Evolutionary conservation across 2,888 invertebrate species (phyloP).

Genomic region (Himalopsyche tibetana): DNA sequence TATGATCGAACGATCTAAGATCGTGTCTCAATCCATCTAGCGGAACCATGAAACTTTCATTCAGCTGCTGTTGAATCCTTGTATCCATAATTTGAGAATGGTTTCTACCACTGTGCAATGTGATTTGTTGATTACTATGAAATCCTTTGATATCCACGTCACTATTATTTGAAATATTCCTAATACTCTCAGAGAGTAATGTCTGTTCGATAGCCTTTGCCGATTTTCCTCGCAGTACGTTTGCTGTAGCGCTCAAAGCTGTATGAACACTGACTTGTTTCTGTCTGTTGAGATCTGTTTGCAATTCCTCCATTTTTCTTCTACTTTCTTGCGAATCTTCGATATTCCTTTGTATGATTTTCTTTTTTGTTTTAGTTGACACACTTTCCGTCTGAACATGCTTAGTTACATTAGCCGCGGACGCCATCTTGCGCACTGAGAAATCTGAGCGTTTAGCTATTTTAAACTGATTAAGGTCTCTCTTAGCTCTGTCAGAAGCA

Average conservation of each 20-base stretch:
- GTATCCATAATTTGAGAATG: conserved; percentile 73
- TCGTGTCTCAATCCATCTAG: conserved; percentile 79
- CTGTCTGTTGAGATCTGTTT: conserved; percentile 71
- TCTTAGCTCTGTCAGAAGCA: conserved; percentile 83
- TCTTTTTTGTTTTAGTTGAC: conserved; percentile 74
- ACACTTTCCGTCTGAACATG: conserved; percentile 79
- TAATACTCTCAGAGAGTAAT: conserved; percentile 78
- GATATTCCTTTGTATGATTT: conserved; percentile 72
- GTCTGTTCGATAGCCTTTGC: conserved; percentile 84
- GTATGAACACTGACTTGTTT: conserved; percentile 73
- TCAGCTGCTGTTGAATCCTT: conserved; percentile 72
- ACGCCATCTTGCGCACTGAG: conserved; percentile 79
- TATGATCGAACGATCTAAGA: conserved; percentile 80
- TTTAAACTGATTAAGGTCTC: conserved; percentile 79
- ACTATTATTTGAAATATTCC: conserved; percentile 75
- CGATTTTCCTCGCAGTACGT: conserved; percentile 84
- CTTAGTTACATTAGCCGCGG: conserved; percentile 80
- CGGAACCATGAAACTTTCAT: conserved; percentile 78
- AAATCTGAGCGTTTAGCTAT: conserved; percentile 80
- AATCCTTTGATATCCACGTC: conserved; percentile 71
- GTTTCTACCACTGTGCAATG: conserved; percentile 68
- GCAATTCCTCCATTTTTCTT: conserved; percentile 72
- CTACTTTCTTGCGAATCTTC: conserved; percentile 72
- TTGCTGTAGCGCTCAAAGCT: conserved; percentile 76
- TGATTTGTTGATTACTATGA: conserved; percentile 68